These are phyloP conservation scores for Athrips mouffetella DNA, from an alignment of 2,888 invertebrate species.

Conservation along the genomic window DNA sequence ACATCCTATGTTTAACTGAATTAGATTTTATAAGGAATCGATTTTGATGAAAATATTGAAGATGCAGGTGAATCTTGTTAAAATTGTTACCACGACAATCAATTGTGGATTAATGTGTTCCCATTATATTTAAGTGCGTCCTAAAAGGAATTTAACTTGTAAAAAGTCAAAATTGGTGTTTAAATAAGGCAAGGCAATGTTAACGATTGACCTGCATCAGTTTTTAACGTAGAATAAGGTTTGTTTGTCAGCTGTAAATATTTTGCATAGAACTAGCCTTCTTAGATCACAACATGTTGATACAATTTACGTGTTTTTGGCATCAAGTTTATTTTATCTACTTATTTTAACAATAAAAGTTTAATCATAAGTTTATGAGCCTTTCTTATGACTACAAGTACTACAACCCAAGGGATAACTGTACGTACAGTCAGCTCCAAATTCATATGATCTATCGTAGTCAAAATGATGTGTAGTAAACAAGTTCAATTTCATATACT, in stretches of 20 bases:
- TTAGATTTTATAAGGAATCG: conserved; percentile 45
- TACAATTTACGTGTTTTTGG: conserved; percentile 71
- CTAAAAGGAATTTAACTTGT: conserved; percentile 51
- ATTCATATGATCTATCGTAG: too few relatives aligned
- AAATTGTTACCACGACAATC: conserved; percentile 52
- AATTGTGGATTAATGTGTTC: conserved; percentile 57
- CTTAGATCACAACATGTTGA: conserved; percentile 67
- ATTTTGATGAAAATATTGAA: conserved; percentile 33
- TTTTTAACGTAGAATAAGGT: conserved; percentile 53
- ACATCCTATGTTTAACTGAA: conserved; percentile 44
- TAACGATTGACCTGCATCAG: conserved; percentile 70
- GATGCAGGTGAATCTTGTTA: conserved; percentile 71
- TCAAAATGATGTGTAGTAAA: too few relatives aligned
- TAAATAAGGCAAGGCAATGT: conserved; percentile 40
- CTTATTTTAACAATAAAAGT: conserved; percentile 76
- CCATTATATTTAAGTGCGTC: conserved; percentile 46
- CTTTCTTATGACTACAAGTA: background rate
- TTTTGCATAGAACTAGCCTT: conserved; percentile 62
- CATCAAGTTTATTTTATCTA: conserved; percentile 77
- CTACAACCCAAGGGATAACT: too few relatives aligned
- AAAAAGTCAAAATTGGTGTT: conserved; percentile 30
- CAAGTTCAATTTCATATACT: too few relatives aligned
- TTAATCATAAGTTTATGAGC: conserved; percentile 45
- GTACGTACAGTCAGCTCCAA: too few relatives aligned
- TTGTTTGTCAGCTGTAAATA: conserved; percentile 73